Percentiles rank a stretch among this genome's conserved stretches.
These are phyloP conservation scores for Trinorchestia longiramus DNA, from an alignment of 1,140 invertebrate species.

Conservation along the genomic window DNA sequence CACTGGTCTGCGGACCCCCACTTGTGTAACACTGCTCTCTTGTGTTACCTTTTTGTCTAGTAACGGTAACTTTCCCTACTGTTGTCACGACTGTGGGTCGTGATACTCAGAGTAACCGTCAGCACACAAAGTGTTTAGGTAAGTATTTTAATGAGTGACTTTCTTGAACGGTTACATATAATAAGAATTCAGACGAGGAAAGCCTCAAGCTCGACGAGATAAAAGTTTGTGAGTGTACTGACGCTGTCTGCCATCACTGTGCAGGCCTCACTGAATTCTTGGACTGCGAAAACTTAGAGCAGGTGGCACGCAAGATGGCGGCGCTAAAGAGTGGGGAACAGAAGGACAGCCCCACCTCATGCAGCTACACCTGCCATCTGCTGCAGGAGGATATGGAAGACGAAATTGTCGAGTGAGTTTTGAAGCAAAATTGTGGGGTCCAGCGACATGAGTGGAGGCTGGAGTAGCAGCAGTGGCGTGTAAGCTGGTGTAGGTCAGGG, in stretches of 20 bases:
- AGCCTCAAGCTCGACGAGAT: background rate
- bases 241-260: background rate
- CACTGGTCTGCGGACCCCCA: too few species aligned
- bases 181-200: too few species aligned
- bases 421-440: background rate
- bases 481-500: too few species aligned
- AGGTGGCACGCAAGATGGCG: background rate
- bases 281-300: background rate
- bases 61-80: too few species aligned
- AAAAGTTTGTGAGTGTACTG: background rate
- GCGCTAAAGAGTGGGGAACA: background rate
- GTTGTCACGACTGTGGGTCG: too few species aligned
- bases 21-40: too few species aligned
- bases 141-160: too few species aligned
- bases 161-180: too few species aligned
- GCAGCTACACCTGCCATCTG: background rate
- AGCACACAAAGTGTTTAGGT: too few species aligned
- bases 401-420: background rate
- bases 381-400: background rate
- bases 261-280: conserved; percentile 6
- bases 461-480: background rate
- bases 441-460: too few species aligned
- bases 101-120: too few species aligned
- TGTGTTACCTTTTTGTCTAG: too few species aligned
- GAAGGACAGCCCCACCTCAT: background rate